phyloP scores from a whole-genome alignment of 1,140 invertebrate species.

The Myzus persicae region DNA sequence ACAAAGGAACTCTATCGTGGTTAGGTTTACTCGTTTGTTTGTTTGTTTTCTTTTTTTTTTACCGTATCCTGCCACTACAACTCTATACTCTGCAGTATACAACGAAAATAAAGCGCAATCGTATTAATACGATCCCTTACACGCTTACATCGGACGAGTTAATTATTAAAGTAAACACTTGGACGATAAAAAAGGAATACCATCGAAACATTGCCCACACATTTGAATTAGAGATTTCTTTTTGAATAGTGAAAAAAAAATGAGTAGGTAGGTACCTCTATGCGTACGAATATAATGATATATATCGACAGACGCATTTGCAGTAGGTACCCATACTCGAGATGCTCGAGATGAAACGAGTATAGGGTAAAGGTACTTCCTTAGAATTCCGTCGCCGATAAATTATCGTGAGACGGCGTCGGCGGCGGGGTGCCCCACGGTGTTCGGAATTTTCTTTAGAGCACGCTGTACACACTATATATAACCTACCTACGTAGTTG shows the following conservation, averaged over 20 bases:
- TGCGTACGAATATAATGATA: neutral
- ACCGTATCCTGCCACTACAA: neutral
- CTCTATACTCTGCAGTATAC: neutral
- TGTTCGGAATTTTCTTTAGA: conserved; percentile 34
- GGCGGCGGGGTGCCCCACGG: neutral
- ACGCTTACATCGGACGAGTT: neutral
- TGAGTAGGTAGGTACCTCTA: neutral
- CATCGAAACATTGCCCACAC: neutral
- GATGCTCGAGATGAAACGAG: neutral
- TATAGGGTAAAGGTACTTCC: neutral
- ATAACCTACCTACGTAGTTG: too few relatives aligned
- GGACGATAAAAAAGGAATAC: neutral
- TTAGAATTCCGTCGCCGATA: conserved; percentile 24
- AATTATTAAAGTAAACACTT: neutral
- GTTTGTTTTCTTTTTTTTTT: neutral
- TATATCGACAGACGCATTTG: neutral
- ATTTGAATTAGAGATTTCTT: neutral
- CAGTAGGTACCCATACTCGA: neutral
- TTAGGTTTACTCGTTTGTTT: neutral
- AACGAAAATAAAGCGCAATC: neutral
- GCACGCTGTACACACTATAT: neutral
- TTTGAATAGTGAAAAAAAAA: neutral
- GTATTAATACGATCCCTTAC: neutral
- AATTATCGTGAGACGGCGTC: neutral
- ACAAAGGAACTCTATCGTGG: neutral